Evolutionary conservation across 2,888 invertebrate species (phyloP).

Genomic region (Blera fallax): DNA sequence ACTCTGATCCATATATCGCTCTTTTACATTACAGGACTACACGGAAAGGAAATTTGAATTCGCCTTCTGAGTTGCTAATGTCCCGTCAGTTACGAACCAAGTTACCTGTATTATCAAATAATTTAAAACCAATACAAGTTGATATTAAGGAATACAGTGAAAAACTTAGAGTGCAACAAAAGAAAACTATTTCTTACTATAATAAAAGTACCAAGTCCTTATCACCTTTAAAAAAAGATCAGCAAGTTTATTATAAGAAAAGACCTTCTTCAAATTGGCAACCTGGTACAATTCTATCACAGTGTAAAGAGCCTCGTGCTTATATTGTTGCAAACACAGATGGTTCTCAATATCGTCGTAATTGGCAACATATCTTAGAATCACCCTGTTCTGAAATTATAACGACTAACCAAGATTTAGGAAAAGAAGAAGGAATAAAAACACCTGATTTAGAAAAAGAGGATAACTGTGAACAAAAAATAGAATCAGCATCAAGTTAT

Average conservation of each 20-base stretch:
- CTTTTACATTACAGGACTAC: slow-evolving; percentile 26
- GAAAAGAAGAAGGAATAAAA: no score
- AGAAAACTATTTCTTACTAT: background rate
- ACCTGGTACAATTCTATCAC: background rate
- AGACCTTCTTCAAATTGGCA: slow-evolving; percentile 15
- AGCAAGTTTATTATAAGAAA: slow-evolving; percentile 4
- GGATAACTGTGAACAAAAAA: no score
- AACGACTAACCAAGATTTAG: no score
- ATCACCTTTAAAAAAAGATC: background rate
- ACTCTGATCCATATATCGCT: slow-evolving; percentile 25
- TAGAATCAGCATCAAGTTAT: no score
- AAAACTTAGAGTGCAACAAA: background rate
- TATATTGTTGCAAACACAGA: background rate
- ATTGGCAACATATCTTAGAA: background rate
- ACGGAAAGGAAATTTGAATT: slow-evolving; percentile 1
- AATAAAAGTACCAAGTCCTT: background rate
- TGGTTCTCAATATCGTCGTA: slow-evolving; percentile 17
- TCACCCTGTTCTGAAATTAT: background rate
- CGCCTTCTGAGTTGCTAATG: slow-evolving; percentile 23
- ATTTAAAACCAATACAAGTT: background rate
- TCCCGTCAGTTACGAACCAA: background rate
- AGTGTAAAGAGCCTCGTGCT: slow-evolving; percentile 16
- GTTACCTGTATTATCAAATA: background rate
- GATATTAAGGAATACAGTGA: background rate
- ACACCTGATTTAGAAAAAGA: no score